A percentile compares a stretch with the other conserved stretches of the same genome.
Evolutionary conservation across 2,888 invertebrate species (phyloP).

Genomic region (Mantis religiosa): DNA sequence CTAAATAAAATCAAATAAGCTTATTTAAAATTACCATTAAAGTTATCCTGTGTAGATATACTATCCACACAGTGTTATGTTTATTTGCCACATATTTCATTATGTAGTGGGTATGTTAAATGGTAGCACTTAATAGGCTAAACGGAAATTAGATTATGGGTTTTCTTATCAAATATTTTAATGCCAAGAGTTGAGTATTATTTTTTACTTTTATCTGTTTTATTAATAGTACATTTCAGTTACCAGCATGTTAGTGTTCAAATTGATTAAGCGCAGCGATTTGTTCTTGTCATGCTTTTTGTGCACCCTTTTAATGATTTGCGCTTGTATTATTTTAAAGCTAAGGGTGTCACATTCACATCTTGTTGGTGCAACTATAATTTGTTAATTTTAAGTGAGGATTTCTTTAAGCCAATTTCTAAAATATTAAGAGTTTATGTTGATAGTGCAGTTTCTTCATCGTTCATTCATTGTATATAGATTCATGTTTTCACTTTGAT

Average conservation of each 20-base stretch:
- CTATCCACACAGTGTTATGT: neutral
- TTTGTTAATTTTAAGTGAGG: neutral
- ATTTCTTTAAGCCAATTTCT: neutral
- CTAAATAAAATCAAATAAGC: neutral
- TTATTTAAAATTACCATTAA: neutral
- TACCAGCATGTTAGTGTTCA: constrained; percentile 9
- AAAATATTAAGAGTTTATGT: neutral
- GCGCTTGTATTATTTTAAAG: neutral
- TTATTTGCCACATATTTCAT: neutral
- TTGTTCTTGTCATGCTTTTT: neutral
- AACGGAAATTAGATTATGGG: neutral
- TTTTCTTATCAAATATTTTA: constrained; percentile 1
- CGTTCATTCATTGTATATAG: neutral
- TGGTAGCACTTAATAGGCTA: neutral
- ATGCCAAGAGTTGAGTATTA: constrained; percentile 9
- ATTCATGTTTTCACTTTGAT: neutral
- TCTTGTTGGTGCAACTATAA: neutral
- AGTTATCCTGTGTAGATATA: neutral
- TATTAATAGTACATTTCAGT: neutral
- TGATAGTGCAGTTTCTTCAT: neutral
- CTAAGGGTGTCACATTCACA: neutral
- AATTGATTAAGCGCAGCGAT: neutral
- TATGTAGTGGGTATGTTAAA: neutral
- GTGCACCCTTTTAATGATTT: neutral
- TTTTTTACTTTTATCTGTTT: neutral